Evolutionary conservation across 2,797 vertebrate species (phyloP).

Genomic region (Lerista edwardsae): DNA sequence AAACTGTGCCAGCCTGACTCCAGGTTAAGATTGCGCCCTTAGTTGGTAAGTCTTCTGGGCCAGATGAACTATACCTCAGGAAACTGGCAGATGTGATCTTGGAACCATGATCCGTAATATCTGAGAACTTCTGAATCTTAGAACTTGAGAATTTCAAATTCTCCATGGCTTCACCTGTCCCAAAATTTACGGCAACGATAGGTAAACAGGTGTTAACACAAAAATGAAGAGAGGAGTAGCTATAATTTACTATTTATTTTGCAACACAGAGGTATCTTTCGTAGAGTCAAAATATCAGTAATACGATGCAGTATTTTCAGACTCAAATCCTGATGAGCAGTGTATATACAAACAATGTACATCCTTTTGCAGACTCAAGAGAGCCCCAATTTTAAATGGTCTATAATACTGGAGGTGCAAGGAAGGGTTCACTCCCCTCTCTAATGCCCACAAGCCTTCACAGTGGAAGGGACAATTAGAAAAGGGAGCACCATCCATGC

Average conservation of each 20-base stretch:
- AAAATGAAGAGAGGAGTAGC: conserved; percentile 39
- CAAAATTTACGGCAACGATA: not conserved
- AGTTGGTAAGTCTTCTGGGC: too few relatives aligned
- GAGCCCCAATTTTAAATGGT: conserved; percentile 33
- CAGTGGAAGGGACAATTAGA: not conserved
- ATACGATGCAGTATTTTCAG: conserved; percentile 57
- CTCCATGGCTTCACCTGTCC: not conserved
- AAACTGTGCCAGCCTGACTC: too few relatives aligned
- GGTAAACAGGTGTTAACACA: conserved; percentile 38
- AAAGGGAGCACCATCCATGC: not conserved
- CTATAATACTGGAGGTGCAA: conserved; percentile 18
- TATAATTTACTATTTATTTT: conserved; percentile 75
- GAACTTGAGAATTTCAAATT: not conserved
- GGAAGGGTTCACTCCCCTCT: conserved; percentile 33
- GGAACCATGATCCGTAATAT: too few relatives aligned
- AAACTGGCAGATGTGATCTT: too few relatives aligned
- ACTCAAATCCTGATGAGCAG: not conserved
- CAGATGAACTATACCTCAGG: too few relatives aligned
- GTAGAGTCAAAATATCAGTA: conserved; percentile 63
- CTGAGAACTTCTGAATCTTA: too few relatives aligned
- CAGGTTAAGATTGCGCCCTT: too few relatives aligned
- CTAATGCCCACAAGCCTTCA: conserved; percentile 35
- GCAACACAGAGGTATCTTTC: conserved; percentile 73
- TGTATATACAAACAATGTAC: not conserved
- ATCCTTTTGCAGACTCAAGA: conserved; percentile 28